A percentile compares a stretch with the other conserved stretches of the same genome.
phyloP scores from a whole-genome alignment of 2,797 vertebrate genomes.

The Menidia menidia region DNA sequence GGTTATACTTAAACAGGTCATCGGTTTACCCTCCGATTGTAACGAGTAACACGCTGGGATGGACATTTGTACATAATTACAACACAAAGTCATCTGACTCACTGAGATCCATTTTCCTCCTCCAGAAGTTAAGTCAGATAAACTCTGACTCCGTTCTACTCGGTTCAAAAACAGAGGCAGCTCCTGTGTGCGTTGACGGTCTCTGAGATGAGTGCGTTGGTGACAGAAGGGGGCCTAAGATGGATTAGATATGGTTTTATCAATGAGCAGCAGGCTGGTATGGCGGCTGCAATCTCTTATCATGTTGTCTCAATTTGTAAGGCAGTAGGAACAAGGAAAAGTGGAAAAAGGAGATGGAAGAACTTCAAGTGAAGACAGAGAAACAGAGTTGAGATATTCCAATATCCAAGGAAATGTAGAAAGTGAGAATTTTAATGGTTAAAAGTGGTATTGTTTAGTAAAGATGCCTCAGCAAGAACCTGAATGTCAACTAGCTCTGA shows the following conservation, averaged over 20 bases:
- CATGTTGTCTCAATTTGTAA: slow-evolving; percentile 83
- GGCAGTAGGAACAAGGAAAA: slow-evolving; percentile 78
- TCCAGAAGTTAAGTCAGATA: slow-evolving; percentile 78
- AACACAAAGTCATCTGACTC: slow-evolving; percentile 42
- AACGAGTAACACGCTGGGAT: slow-evolving; percentile 9
- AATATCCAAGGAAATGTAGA: slow-evolving; percentile 27
- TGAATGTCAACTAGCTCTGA: slow-evolving; percentile 74
- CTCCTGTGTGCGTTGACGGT: slow-evolving; percentile 80
- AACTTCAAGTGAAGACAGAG: slow-evolving; percentile 46
- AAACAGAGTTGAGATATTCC: slow-evolving; percentile 47
- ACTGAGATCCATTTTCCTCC: slow-evolving; percentile 60
- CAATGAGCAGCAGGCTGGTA: slow-evolving; percentile 82
- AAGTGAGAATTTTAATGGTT: slow-evolving; percentile 51
- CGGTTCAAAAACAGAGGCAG: slow-evolving; percentile 79
- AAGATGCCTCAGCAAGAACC: slow-evolving; percentile 66
- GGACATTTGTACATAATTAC: slow-evolving; percentile 30
- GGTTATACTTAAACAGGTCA: slow-evolving; percentile 3
- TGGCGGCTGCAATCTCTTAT: slow-evolving; percentile 83
- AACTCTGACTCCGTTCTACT: slow-evolving; percentile 71
- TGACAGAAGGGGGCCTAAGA: slow-evolving; percentile 76
- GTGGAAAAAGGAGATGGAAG: slow-evolving; percentile 55
- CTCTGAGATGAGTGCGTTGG: slow-evolving; percentile 79
- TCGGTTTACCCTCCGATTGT: slow-evolving; percentile 33
- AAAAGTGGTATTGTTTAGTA: slow-evolving; percentile 60
- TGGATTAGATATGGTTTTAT: slow-evolving; percentile 88